Conservation (phyloP, 2,113 vertebrate species). For the Pleuronectes platessa region DNA sequence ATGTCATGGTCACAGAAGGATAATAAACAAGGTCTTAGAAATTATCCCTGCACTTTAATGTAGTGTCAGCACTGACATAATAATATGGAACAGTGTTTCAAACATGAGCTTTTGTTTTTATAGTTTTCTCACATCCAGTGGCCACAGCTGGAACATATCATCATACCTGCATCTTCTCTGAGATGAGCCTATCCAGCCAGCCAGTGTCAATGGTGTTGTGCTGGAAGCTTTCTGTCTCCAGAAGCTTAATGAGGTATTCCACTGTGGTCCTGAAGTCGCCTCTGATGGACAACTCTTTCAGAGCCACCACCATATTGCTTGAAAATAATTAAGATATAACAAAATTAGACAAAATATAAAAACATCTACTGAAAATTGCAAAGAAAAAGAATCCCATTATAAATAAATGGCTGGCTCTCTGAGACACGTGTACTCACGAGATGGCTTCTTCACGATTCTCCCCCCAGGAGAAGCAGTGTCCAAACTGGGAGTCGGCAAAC, state of each 20-base stretch:
- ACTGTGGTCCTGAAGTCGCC: conserved; percentile 99
- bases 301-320: conserved; percentile 98
- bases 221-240: conserved; percentile 98
- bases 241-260: conserved; percentile 95
- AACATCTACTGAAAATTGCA: neutral
- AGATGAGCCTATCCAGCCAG: conserved; percentile 96
- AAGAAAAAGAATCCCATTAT: neutral
- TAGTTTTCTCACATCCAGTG: neutral
- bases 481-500: conserved; percentile 98
- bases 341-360: neutral
- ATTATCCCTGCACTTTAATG: neutral
- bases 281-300: conserved; percentile 97
- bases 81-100: no score
- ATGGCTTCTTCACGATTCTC: conserved; percentile 99
- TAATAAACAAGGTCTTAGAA: neutral
- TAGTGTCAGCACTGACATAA: no score
- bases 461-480: conserved; percentile 99
- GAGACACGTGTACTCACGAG: conserved; percentile 86
- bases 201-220: conserved; percentile 96
- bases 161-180: conserved; percentile 97
- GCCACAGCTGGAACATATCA: neutral
- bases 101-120: no score
- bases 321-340: conserved; percentile 14
- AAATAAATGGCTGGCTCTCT: neutral
- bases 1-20: neutral